These are phyloP conservation scores for Drosophila nasuta DNA, from an alignment of 1,140 invertebrate genomes.

Conservation along the genomic window DNA sequence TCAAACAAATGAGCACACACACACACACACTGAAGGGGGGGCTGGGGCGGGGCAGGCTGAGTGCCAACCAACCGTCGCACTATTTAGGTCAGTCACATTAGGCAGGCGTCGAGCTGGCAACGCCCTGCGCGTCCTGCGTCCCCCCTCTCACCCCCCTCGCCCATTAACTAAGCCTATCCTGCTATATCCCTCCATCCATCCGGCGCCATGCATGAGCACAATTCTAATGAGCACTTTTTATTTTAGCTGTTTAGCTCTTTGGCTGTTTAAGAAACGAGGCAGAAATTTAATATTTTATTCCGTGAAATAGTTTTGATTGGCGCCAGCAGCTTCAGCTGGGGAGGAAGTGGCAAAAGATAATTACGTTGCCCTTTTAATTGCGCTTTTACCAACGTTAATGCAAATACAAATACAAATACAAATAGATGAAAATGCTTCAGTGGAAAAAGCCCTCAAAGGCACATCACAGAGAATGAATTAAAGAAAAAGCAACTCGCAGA, in stretches of 20 bases:
- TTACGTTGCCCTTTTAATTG: conserved; percentile 38
- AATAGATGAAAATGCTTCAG: conserved; percentile 20
- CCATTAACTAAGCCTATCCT: neutral
- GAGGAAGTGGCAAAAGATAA: conserved; percentile 29
- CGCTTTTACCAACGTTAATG: conserved; percentile 28
- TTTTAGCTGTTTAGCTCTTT: conserved; percentile 17
- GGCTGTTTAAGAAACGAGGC: conserved; percentile 7
- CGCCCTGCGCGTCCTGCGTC: conserved; percentile 3
- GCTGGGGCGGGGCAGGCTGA: conserved; percentile 38
- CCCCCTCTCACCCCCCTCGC: neutral
- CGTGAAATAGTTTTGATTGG: conserved; percentile 52
- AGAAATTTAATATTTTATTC: conserved; percentile 69
- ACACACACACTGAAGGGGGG: conserved; percentile 18
- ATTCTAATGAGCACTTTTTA: conserved; percentile 75
- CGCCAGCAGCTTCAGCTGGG: conserved; percentile 3
- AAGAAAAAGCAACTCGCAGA: conserved; percentile 5
- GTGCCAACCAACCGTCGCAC: conserved; percentile 67
- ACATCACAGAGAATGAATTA: conserved; percentile 17
- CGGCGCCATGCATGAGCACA: conserved; percentile 38
- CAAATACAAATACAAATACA: conserved; percentile 21
- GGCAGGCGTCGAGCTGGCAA: conserved; percentile 67
- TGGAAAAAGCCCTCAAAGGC: conserved; percentile 31
- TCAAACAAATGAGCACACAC: conserved; percentile 67
- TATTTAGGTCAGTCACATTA: conserved; percentile 83
- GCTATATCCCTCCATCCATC: conserved; percentile 21